Percentiles rank a stretch among this genome's conserved stretches.
phyloP scores from a whole-genome alignment of 2,888 invertebrate genomes.

The Vanessa cardui region DNA sequence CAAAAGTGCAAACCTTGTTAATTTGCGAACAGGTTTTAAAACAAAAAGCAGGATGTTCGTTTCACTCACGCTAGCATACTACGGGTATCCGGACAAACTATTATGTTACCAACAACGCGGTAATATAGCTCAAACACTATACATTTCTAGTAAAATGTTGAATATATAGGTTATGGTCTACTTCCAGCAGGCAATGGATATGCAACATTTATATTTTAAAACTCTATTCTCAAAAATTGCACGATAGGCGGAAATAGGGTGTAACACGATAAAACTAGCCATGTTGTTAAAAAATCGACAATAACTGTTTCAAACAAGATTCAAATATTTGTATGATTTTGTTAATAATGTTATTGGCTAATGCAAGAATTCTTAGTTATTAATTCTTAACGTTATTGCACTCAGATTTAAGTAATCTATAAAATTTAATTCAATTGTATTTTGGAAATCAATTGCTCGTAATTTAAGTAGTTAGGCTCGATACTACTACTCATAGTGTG shows the following conservation, averaged over 20 bases:
- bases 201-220: background rate
- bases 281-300: too few species aligned
- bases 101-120: slow-evolving; percentile 31
- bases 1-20: slow-evolving; percentile 22
- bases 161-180: background rate
- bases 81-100: slow-evolving; percentile 42
- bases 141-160: slow-evolving; percentile 3
- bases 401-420: too few species aligned
- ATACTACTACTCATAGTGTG: too few species aligned
- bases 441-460: too few species aligned
- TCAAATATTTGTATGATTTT: too few species aligned
- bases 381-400: too few species aligned
- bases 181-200: slow-evolving; percentile 8
- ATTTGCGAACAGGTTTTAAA: slow-evolving; percentile 44
- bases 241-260: slow-evolving; percentile 7
- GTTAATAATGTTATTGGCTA: too few species aligned
- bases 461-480: too few species aligned
- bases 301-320: too few species aligned
- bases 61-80: slow-evolving; percentile 39
- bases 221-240: background rate
- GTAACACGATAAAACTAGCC: background rate
- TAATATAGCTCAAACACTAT: slow-evolving; percentile 8
- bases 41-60: slow-evolving; percentile 53
- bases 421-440: too few species aligned
- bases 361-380: too few species aligned